Evolutionary conservation across 92 coral and sea anemone species (phyloP).

Genomic region (Nematostella vectensis): DNA sequence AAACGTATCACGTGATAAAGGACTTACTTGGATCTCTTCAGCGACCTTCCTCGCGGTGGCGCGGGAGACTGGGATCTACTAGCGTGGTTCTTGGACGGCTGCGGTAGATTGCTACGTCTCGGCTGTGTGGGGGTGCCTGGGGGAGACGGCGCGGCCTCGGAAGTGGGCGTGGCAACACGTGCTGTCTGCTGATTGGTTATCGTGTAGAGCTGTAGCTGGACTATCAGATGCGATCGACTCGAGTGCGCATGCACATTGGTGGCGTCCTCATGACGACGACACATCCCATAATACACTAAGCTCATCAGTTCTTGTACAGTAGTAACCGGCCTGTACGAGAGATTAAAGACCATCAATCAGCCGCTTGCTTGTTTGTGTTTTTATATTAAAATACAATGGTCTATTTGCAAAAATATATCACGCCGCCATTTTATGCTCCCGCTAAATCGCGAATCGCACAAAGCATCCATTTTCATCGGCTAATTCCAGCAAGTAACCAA

Average conservation of each 20-base stretch:
- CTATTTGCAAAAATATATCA: too few species aligned
- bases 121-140: constrained; percentile 84
- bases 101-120: constrained; percentile 74
- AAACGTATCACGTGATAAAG: too few species aligned
- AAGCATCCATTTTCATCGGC: too few species aligned
- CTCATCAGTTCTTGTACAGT: constrained; percentile 92
- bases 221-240: constrained; percentile 96
- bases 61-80: constrained; percentile 87
- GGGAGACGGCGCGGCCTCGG: constrained; percentile 92
- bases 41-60: constrained; percentile 23
- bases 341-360: too few species aligned
- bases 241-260: constrained; percentile 99
- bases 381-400: too few species aligned
- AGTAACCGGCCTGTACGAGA: constrained; percentile 46
- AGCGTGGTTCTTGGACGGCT: constrained; percentile 55
- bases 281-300: constrained; percentile 85
- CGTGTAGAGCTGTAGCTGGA: constrained; percentile 82
- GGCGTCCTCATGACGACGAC: constrained; percentile 96
- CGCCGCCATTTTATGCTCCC: too few species aligned
- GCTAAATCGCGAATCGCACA: too few species aligned
- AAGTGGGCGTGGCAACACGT: constrained; percentile 53
- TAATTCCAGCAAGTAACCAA: too few species aligned
- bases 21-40: constrained; percentile 16
- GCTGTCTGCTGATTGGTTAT: constrained; percentile 53
- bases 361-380: neutral